Conservation (phyloP, 92 coral and sea anemone species). For the Epizoanthus illoricatus region DNA sequence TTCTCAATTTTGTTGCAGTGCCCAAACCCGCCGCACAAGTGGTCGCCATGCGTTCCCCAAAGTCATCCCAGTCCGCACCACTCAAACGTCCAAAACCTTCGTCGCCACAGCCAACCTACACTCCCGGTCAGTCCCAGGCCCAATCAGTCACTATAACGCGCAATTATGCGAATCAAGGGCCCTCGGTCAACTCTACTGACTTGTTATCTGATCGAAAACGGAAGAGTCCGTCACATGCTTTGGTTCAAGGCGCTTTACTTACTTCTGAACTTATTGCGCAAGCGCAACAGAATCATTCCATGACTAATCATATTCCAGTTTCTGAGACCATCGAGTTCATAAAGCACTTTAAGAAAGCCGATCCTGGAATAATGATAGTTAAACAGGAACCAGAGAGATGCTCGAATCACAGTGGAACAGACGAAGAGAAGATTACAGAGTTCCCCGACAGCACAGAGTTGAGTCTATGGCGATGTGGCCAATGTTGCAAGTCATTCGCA, state of each 20-base stretch:
- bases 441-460: constrained; percentile 57
- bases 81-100: constrained; percentile 26
- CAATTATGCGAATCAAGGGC: neutral
- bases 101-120: constrained; percentile 34
- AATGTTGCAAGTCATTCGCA: constrained; percentile 82
- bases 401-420: neutral
- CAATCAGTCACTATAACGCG: constrained; percentile 13
- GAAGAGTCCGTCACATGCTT: constrained; percentile 5
- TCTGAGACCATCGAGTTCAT: neutral
- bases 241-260: neutral
- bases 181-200: neutral
- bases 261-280: constrained; percentile 8
- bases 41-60: constrained; percentile 27
- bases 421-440: neutral
- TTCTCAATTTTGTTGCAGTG: constrained; percentile 2
- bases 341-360: neutral
- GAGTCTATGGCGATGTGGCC: constrained; percentile 85
- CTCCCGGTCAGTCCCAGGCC: constrained; percentile 38
- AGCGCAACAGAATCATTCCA: neutral
- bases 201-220: constrained; percentile 29
- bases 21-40: constrained; percentile 35
- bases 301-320: neutral
- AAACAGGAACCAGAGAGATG: constrained; percentile 5
- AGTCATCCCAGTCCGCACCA: constrained; percentile 22
- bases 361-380: neutral